A percentile compares a stretch with the other conserved stretches of the same genome.
phyloP scores from a whole-genome alignment of 2,888 invertebrate species.

The Epinotia demarniana region DNA sequence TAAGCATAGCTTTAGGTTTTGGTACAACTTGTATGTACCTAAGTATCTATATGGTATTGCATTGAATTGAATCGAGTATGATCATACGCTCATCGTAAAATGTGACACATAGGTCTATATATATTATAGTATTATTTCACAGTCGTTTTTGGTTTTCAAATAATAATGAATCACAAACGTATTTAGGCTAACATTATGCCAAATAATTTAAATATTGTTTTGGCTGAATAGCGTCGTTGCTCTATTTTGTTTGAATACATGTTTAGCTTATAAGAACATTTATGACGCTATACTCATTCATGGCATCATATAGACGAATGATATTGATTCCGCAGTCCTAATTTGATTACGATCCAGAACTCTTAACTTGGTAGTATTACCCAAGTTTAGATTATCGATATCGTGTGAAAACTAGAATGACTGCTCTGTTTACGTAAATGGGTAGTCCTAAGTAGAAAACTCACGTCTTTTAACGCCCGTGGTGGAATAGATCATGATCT shows the following conservation, averaged over 20 bases:
- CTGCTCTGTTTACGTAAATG: neutral
- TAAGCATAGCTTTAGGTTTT: no score
- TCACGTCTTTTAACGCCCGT: neutral
- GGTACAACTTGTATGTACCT: no score
- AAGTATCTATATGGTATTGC: neutral
- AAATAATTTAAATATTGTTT: constrained; percentile 22
- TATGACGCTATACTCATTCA: constrained; percentile 5
- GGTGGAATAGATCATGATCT: constrained; percentile 13
- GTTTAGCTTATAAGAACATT: neutral
- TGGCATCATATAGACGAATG: neutral
- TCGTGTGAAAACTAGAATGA: constrained; percentile 2
- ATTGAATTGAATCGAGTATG: neutral
- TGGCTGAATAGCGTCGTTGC: constrained; percentile 10
- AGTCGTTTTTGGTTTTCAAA: no score
- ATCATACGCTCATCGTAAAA: neutral
- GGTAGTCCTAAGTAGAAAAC: constrained; percentile 1
- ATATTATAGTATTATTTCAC: no score
- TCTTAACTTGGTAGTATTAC: neutral
- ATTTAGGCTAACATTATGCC: no score
- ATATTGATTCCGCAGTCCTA: neutral
- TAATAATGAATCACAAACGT: no score
- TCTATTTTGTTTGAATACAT: constrained; percentile 1
- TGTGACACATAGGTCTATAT: no score
- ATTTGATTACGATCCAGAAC: neutral
- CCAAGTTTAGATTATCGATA: neutral